Evolutionary conservation across 2,113 vertebrate genomes (phyloP).

Genomic region (Panthera tigris): DNA sequence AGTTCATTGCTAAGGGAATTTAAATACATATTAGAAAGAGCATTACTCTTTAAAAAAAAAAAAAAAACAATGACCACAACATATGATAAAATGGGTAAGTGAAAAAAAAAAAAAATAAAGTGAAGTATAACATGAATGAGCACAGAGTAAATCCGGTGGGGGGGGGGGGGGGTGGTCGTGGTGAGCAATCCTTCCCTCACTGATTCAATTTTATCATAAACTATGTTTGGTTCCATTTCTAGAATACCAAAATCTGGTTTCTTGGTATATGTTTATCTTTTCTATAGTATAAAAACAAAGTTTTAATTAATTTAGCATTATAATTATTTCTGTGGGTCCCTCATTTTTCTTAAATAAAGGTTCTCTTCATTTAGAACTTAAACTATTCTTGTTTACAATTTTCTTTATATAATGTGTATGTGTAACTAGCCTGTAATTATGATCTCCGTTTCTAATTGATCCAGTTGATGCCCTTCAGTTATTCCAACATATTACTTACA

Average conservation of each 20-base stretch:
- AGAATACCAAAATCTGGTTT: background rate
- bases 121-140: background rate
- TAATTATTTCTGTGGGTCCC: background rate
- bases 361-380: background rate
- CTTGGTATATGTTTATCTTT: background rate
- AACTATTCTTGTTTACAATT: background rate
- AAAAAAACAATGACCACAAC: background rate
- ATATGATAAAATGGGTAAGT: background rate
- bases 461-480: background rate
- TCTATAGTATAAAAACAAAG: background rate
- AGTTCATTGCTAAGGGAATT: background rate
- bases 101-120: background rate
- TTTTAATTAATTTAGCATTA: slow-evolving; percentile 6
- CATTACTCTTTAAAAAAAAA: background rate
- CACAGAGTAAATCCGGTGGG: background rate
- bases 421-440: background rate
- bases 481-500: background rate
- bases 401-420: background rate
- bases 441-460: background rate
- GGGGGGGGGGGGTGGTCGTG: too few species aligned
- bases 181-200: background rate
- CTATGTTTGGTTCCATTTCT: background rate
- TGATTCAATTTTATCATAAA: background rate
- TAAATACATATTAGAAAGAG: background rate
- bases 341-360: background rate